Conservation (phyloP, 37 sponge, comb jelly and placozoan species). For the Eunapius fragilis region DNA sequence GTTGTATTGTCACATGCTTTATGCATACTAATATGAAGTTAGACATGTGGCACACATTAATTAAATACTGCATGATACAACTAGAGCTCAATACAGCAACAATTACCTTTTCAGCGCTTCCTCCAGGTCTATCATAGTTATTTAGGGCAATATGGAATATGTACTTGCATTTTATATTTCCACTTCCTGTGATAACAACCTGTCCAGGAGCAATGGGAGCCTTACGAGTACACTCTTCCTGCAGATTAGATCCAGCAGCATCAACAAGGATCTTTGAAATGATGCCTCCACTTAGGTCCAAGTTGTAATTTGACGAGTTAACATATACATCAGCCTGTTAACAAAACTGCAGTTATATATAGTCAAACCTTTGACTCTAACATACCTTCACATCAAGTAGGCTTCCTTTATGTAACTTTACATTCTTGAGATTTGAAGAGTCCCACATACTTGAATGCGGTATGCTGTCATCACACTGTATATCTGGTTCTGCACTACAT, state of each 20-base stretch:
- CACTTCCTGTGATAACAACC: constrained; percentile 51
- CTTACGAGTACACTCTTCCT: constrained; percentile 47
- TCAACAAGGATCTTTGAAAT: constrained; percentile 40
- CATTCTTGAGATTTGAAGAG: background rate
- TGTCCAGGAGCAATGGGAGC: constrained; percentile 38
- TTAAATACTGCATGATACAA: too few species aligned
- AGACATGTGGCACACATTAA: too few species aligned
- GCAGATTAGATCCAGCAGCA: constrained; percentile 53
- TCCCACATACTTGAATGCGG: background rate
- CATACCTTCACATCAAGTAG: constrained; percentile 31
- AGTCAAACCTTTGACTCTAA: too few species aligned
- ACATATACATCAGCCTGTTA: constrained; percentile 71
- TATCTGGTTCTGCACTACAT: background rate
- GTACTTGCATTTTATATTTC: constrained; percentile 35
- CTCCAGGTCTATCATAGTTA: constrained; percentile 31
- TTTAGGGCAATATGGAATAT: constrained; percentile 53
- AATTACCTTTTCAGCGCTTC: constrained; percentile 44
- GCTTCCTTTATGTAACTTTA: constrained; percentile 8
- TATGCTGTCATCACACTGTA: background rate
- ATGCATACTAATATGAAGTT: too few species aligned
- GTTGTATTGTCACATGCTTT: too few species aligned
- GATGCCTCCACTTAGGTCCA: constrained; percentile 47
- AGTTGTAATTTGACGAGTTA: constrained; percentile 45
- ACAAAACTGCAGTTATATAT: too few species aligned
- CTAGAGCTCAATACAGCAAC: too few species aligned